phyloP scores from a whole-genome alignment of 2,113 vertebrate genomes.

The Chrysemys picta region DNA sequence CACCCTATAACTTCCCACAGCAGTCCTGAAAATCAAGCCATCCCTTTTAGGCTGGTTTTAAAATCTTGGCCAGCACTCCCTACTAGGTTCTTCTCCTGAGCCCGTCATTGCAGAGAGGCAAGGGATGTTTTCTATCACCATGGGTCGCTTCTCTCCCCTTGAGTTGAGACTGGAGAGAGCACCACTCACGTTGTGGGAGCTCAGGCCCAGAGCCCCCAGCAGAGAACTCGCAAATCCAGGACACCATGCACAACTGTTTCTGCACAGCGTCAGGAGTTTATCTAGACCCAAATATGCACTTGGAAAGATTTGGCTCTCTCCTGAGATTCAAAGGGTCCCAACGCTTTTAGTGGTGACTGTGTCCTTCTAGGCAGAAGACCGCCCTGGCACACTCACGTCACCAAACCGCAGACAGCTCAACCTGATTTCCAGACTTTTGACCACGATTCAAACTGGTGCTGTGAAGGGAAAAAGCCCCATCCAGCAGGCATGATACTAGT shows the following conservation, averaged over 20 bases:
- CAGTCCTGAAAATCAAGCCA: background rate
- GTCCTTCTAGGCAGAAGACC: background rate
- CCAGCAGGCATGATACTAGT: background rate
- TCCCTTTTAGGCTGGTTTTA: background rate
- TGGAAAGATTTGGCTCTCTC: background rate
- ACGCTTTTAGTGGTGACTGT: background rate
- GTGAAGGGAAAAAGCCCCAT: background rate
- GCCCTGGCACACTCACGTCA: background rate
- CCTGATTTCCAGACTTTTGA: background rate
- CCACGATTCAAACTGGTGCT: background rate
- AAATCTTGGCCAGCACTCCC: background rate
- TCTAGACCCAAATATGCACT: background rate
- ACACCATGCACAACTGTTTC: background rate
- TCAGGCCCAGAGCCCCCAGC: background rate
- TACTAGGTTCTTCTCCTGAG: background rate
- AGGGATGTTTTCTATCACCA: background rate
- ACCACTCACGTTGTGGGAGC: background rate
- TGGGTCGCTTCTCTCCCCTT: accelerated
- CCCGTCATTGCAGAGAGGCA: background rate
- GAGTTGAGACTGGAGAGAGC: background rate
- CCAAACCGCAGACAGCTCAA: too few relatives aligned
- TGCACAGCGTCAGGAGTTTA: background rate
- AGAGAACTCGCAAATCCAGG: background rate
- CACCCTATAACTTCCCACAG: too few relatives aligned
- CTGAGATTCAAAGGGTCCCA: background rate